A percentile compares a stretch with the other conserved stretches of the same genome.
Conservation (phyloP, 2,797 vertebrate species). For the Poeciliopsis presidionis region DNA sequence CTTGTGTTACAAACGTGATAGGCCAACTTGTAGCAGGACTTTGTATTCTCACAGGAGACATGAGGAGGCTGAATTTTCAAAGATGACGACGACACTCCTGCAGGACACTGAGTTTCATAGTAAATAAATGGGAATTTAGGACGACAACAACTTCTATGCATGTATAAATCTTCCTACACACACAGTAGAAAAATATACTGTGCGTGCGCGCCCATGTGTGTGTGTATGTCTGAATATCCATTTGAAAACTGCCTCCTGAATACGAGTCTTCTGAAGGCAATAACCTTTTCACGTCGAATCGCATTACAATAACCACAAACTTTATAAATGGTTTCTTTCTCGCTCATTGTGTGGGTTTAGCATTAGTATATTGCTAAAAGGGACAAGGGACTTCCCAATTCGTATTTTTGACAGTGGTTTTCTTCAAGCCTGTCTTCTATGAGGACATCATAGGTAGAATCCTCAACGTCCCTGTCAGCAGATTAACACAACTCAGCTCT, state of each 20-base stretch:
- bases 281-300: neutral
- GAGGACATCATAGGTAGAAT: neutral
- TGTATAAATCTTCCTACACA: no score
- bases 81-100: conserved; percentile 23
- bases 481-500: neutral
- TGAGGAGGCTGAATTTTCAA: conserved; percentile 34
- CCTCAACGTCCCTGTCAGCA: neutral
- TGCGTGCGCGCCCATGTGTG: neutral
- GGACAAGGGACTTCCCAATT: neutral
- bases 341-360: neutral
- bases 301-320: neutral
- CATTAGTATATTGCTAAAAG: neutral
- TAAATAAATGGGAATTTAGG: conserved; percentile 4
- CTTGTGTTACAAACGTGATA: conserved; percentile 67
- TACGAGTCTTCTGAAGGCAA: neutral
- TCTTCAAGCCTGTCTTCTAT: neutral
- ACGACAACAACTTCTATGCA: no score
- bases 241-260: neutral
- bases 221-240: neutral
- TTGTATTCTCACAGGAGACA: conserved; percentile 53
- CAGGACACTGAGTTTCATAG: conserved; percentile 22
- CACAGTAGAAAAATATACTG: no score
- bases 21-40: conserved; percentile 55
- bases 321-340: neutral
- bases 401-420: neutral